These are phyloP conservation scores for Dromaius novaehollandiae DNA, from an alignment of 2,113 vertebrate species.

Conservation along the genomic window DNA sequence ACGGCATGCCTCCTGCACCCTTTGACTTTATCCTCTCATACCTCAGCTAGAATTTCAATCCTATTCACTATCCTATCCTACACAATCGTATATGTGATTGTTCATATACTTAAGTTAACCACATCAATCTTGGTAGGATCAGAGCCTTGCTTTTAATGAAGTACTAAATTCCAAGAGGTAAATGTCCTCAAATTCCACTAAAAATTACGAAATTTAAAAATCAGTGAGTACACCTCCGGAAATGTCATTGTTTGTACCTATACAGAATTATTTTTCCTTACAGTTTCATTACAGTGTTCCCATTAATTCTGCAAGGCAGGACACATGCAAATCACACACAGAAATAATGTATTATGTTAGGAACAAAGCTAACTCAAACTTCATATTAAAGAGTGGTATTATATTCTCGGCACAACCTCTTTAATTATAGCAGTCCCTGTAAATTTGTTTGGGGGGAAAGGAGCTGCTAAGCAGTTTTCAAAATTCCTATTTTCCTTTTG, in stretches of 20 bases:
- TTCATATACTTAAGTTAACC: neutral
- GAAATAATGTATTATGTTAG: too few species aligned
- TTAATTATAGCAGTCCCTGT: conserved; percentile 15
- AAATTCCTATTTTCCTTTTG: conserved; percentile 34
- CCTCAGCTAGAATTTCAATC: neutral
- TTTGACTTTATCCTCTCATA: neutral
- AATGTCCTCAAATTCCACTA: neutral
- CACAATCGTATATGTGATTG: neutral
- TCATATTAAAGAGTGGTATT: neutral
- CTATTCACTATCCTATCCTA: neutral
- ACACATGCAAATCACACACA: conserved; percentile 12
- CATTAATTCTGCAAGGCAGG: neutral
- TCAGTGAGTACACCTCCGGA: neutral
- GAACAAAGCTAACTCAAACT: neutral
- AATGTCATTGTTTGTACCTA: neutral
- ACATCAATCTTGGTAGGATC: neutral
- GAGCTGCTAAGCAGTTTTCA: neutral
- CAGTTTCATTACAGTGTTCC: neutral
- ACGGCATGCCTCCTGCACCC: neutral
- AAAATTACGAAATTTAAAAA: neutral
- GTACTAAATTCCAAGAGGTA: neutral
- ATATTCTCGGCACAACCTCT: conserved; percentile 16
- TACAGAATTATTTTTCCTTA: neutral
- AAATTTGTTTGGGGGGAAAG: conserved; percentile 18
- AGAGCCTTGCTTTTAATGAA: neutral